Percentiles rank a stretch among this genome's conserved stretches.
phyloP scores from a whole-genome alignment of 2,797 vertebrate genomes.

The Harpagifer antarcticus region DNA sequence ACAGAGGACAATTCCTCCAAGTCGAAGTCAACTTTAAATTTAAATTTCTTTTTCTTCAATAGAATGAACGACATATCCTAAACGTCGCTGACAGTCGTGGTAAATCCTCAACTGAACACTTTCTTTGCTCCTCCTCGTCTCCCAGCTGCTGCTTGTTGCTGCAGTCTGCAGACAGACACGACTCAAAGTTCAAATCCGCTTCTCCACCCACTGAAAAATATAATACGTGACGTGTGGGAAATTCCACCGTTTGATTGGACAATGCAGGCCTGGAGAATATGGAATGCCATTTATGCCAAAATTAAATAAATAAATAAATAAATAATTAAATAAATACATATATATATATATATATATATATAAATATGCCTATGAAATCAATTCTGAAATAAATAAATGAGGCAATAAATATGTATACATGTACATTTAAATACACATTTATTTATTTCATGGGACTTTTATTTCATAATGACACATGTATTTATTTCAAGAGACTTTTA shows the following conservation, averaged over 20 bases:
- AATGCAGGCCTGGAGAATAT: not conserved
- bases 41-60: conserved; percentile 96
- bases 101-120: conserved; percentile 17
- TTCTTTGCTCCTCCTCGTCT: not conserved
- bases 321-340: too few species aligned
- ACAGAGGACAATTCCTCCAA: conserved; percentile 94
- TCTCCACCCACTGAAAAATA: conserved; percentile 42
- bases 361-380: too few species aligned
- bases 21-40: conserved; percentile 93
- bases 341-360: too few species aligned
- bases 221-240: conserved; percentile 33
- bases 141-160: conserved; percentile 36
- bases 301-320: too few species aligned
- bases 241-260: conserved; percentile 57
- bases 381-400: too few species aligned
- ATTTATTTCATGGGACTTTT: too few species aligned
- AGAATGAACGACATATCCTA: conserved; percentile 87
- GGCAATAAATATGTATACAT: too few species aligned
- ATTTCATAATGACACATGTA: too few species aligned
- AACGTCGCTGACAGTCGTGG: not conserved
- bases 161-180: not conserved
- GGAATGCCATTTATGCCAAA: too few species aligned
- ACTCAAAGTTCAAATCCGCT: conserved; percentile 69
- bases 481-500: too few species aligned
- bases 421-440: too few species aligned